These are phyloP conservation scores for Squalus acanthias DNA, from an alignment of 2,797 vertebrate species.

Conservation along the genomic window DNA sequence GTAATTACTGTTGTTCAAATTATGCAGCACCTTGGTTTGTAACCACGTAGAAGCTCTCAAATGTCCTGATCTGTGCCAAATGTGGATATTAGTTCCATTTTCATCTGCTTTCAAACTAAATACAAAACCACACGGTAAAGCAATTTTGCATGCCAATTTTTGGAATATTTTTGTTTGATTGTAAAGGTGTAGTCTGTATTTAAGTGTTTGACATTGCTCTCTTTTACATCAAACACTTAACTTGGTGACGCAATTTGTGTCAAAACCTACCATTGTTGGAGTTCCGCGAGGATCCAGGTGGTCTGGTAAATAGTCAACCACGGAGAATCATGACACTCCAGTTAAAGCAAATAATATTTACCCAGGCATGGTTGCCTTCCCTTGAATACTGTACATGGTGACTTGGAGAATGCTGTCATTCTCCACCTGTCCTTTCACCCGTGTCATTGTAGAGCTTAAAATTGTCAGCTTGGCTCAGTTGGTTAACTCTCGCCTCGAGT, in stretches of 20 bases:
- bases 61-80: background rate
- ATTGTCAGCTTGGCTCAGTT: background rate
- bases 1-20: background rate
- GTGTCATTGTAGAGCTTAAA: background rate
- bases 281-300: background rate
- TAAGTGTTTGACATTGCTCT: background rate
- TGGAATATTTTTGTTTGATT: background rate
- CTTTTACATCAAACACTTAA: background rate
- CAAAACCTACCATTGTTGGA: background rate
- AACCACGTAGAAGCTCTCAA: background rate
- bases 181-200: background rate
- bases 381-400: background rate
- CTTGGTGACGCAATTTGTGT: background rate
- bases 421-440: background rate
- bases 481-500: background rate
- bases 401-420: background rate
- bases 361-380: background rate
- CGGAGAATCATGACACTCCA: background rate
- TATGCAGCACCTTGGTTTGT: background rate
- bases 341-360: background rate
- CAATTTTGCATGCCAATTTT: background rate
- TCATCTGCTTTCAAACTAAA: constrained; percentile 8
- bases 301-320: background rate
- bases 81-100: background rate
- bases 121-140: background rate